These are phyloP conservation scores for Gonatopus flavifemur DNA, from an alignment of 1,140 invertebrate species.

Conservation along the genomic window DNA sequence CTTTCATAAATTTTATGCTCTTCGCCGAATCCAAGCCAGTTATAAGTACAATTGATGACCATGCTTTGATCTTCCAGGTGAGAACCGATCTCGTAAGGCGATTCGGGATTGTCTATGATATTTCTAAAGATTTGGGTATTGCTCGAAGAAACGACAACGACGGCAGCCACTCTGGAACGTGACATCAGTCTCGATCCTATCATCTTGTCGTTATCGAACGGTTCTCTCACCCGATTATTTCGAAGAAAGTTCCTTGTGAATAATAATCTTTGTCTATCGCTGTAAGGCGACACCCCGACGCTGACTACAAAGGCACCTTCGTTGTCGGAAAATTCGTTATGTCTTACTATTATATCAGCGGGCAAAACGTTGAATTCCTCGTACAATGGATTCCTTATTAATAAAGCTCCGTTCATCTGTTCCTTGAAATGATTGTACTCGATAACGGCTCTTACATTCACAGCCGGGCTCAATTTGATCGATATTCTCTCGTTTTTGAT, in stretches of 20 bases:
- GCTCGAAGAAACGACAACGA: slow-evolving; percentile 85
- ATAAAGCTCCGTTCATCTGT: slow-evolving; percentile 79
- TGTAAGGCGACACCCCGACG: slow-evolving; percentile 84
- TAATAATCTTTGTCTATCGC: slow-evolving; percentile 74
- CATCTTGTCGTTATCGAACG: slow-evolving; percentile 71
- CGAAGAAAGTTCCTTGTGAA: slow-evolving; percentile 89
- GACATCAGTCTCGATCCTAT: slow-evolving; percentile 74
- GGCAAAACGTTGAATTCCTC: slow-evolving; percentile 72
- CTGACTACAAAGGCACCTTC: slow-evolving; percentile 84
- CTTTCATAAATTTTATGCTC: slow-evolving; percentile 78
- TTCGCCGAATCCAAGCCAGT: slow-evolving; percentile 85
- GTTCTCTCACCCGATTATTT: slow-evolving; percentile 85
- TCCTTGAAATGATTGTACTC: slow-evolving; percentile 87
- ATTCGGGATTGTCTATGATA: slow-evolving; percentile 88
- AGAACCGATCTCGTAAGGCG: slow-evolving; percentile 91
- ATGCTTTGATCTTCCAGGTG: slow-evolving; percentile 93
- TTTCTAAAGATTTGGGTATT: slow-evolving; percentile 91
- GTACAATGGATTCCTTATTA: slow-evolving; percentile 80
- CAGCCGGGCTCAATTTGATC: slow-evolving; percentile 78
- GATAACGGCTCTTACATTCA: slow-evolving; percentile 78
- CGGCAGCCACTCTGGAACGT: slow-evolving; percentile 84
- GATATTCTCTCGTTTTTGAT: slow-evolving; percentile 74
- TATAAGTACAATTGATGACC: slow-evolving; percentile 89
- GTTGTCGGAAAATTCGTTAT: slow-evolving; percentile 90
- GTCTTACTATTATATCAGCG: slow-evolving; percentile 74